phyloP scores from a whole-genome alignment of 2,888 invertebrate species.

The Euspilapteryx auroguttella region DNA sequence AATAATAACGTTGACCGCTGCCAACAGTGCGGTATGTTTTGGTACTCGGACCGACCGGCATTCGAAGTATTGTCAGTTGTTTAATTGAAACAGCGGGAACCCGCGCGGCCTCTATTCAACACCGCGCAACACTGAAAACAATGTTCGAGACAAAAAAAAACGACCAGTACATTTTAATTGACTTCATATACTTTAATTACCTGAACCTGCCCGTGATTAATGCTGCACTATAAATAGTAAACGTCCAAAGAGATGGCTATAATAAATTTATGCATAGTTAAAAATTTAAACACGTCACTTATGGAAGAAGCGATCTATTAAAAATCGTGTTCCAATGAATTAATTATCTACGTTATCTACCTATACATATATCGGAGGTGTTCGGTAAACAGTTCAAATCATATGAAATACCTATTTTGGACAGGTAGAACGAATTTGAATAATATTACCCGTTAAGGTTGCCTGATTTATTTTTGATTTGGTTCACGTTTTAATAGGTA shows the following conservation, averaged over 20 bases:
- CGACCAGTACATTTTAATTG: conserved; percentile 45
- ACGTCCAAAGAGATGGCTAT: conserved; percentile 15
- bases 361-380: no score
- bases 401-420: no score
- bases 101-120: conserved; percentile 20
- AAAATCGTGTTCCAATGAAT: background rate
- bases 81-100: conserved; percentile 60
- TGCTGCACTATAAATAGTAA: conserved; percentile 28
- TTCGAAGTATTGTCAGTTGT: conserved; percentile 55
- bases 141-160: conserved; percentile 48
- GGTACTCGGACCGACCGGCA: conserved; percentile 38
- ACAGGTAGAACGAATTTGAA: no score
- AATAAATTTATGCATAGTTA: conserved; percentile 7
- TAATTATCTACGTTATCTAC: no score
- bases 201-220: conserved; percentile 30
- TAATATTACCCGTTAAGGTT: no score
- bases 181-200: conserved; percentile 46
- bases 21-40: conserved; percentile 33
- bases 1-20: conserved; percentile 7
- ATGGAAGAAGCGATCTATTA: conserved; percentile 1
- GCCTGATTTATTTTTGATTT: no score
- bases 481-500: no score
- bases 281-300: conserved; percentile 3
- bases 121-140: conserved; percentile 37
- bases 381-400: background rate